Evolutionary conservation across 2,888 invertebrate species (phyloP).

Genomic region (Alloscopus bannaensis): DNA sequence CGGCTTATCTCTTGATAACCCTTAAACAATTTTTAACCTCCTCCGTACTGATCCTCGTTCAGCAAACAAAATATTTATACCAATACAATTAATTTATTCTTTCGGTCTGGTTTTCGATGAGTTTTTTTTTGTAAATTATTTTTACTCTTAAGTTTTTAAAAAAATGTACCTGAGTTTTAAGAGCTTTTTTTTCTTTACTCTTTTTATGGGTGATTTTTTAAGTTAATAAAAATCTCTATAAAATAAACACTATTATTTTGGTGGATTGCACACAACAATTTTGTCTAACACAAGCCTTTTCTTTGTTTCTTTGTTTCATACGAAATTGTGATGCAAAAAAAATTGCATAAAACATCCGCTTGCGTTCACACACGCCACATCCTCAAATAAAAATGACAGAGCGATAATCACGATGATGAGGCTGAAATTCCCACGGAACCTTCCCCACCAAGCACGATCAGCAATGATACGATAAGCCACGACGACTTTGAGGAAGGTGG

Average conservation of each 20-base stretch:
- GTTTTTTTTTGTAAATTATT: constrained; percentile 29
- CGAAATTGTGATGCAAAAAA: constrained; percentile 1
- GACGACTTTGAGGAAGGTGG: too few relatives aligned
- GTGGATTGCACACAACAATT: constrained; percentile 17
- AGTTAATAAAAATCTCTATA: not conserved
- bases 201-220: constrained; percentile 29
- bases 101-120: too few relatives aligned
- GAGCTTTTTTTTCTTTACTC: not conserved
- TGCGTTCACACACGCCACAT: too few relatives aligned
- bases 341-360: too few relatives aligned
- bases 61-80: too few relatives aligned
- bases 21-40: too few relatives aligned
- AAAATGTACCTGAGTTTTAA: constrained; percentile 54
- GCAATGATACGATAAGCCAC: constrained; percentile 1
- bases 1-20: not conserved
- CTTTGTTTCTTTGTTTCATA: constrained; percentile 47
- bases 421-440: constrained; percentile 15
- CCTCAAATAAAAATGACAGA: too few relatives aligned
- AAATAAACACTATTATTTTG: too few relatives aligned
- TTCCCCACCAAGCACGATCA: constrained; percentile 1
- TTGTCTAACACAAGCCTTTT: constrained; percentile 14
- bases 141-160: too few relatives aligned
- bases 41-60: constrained; percentile 41
- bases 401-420: constrained; percentile 10
- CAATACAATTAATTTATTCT: too few relatives aligned